Base-by-base conservation (phyloP, 2,888 invertebrate species). In the Drosophila lacicola region DNA sequence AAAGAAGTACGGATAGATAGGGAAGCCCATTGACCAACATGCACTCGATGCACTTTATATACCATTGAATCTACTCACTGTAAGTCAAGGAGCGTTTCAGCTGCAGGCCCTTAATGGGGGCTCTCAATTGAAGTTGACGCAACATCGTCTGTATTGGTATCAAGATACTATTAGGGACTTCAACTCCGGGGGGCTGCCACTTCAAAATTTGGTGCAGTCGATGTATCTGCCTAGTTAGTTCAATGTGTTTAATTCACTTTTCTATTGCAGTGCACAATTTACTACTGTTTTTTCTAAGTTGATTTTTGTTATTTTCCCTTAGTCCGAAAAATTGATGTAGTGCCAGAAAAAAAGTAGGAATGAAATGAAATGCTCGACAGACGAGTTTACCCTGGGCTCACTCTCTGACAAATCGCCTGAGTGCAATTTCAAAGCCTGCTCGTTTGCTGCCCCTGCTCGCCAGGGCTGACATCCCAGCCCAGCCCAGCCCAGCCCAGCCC, bases 351-450 rank as follows among this genome's bases (percentile, higher is more conserved):
- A 78, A 78, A 56, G 57, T 79, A 42, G 67, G 66, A 82, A 71
- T 71, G 65, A 80, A 84, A 71, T 71, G 58, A 82, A 80, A 77
- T 77, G 69, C 56, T 63, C 62, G 63, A 61, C 63, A 63, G 44
- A 42, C 63, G 44, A 68, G 64, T 42, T 72, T 37, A 49, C 64
- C 41, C 55, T 21, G 13, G 42, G 50, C 58, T 54, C 70, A 42
- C 54, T 51, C 63, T 49, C 44, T 58, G 74, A 57, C 53, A 61
- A 47, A 46, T 68, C 21, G 70, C 49, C 47, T 74, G 77, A 78
- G 74, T 78, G 78, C 63, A 71, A 71, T 78, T 74, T 71, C 77
- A 77, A 67, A 74, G 77, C 78, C 78, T 78, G 64, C 71, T 78
- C 44, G 51, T 47, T 55, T 42, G 41, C 44, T 47, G 71, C 47